Conservation (phyloP, 2,113 vertebrate genomes). For the Symphodus melops region DNA sequence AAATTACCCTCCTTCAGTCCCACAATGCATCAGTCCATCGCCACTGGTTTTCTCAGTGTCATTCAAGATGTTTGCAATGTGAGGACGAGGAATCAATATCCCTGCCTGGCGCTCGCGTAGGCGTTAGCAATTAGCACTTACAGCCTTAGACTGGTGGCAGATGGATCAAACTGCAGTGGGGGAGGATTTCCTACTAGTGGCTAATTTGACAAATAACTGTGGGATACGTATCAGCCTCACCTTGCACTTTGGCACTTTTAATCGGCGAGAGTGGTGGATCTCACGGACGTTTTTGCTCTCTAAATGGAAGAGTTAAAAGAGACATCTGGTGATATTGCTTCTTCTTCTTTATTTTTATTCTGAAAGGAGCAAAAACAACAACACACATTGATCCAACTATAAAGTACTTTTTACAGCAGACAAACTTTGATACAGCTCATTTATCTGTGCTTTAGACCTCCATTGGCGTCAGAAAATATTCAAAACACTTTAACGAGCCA, state of each 20-base stretch:
- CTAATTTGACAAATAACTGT: conserved; percentile 62
- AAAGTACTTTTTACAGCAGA: not conserved
- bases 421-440: not conserved
- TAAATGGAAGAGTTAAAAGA: not conserved
- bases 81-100: conserved; percentile 65
- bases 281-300: conserved; percentile 4
- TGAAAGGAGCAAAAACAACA: not conserved
- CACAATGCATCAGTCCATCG: conserved; percentile 2
- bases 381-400: not conserved
- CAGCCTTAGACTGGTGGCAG: conserved; percentile 45
- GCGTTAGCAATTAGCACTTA: conserved; percentile 69
- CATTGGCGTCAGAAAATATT: not conserved
- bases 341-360: not conserved
- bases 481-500: not conserved
- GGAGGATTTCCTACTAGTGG: conserved; percentile 33
- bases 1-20: conserved; percentile 18
- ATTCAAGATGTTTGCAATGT: conserved; percentile 58
- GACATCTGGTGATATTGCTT: not conserved
- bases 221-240: conserved; percentile 16
- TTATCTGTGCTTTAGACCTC: not conserved
- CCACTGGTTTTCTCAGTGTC: conserved; percentile 41
- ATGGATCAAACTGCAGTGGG: conserved; percentile 50
- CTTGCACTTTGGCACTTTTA: conserved; percentile 42
- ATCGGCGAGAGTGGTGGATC: conserved; percentile 18
- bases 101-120: conserved; percentile 39